phyloP scores from a whole-genome alignment of 2,888 invertebrate genomes.

The Cepaea hortensis region DNA sequence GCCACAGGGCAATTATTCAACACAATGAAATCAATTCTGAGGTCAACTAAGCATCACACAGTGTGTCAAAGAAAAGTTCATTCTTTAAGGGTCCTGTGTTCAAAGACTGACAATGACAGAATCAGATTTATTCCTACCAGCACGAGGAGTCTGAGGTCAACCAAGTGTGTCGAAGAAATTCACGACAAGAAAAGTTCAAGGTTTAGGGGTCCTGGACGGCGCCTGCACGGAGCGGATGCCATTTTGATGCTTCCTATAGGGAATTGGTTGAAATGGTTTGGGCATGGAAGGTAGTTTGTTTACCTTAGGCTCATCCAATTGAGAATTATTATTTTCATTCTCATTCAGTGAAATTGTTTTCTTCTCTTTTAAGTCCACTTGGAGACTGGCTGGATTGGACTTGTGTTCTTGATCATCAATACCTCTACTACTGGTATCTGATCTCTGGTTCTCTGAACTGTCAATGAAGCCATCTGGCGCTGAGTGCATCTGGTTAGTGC shows the following conservation, averaged over 20 bases:
- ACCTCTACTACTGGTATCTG: too few species aligned
- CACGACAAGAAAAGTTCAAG: background rate
- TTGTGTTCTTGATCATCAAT: too few species aligned
- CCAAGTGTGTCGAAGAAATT: background rate
- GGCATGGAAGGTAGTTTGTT: background rate
- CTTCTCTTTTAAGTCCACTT: background rate
- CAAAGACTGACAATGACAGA: too few species aligned
- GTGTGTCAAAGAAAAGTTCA: background rate
- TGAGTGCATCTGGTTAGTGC: background rate
- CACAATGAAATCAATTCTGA: background rate
- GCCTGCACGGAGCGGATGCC: slow-evolving; percentile 32
- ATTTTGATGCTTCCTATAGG: slow-evolving; percentile 37
- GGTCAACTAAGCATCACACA: background rate
- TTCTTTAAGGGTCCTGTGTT: background rate
- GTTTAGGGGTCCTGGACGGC: background rate
- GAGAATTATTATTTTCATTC: background rate
- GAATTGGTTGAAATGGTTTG: slow-evolving; percentile 43
- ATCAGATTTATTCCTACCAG: background rate
- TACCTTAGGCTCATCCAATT: background rate
- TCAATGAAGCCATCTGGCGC: too few species aligned
- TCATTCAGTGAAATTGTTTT: background rate
- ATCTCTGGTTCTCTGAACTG: background rate
- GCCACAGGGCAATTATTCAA: background rate
- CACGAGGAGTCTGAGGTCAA: background rate
- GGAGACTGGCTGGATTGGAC: too few species aligned